Conservation (phyloP, 2,797 vertebrate species). For the Cyclopterus lumpus region DNA sequence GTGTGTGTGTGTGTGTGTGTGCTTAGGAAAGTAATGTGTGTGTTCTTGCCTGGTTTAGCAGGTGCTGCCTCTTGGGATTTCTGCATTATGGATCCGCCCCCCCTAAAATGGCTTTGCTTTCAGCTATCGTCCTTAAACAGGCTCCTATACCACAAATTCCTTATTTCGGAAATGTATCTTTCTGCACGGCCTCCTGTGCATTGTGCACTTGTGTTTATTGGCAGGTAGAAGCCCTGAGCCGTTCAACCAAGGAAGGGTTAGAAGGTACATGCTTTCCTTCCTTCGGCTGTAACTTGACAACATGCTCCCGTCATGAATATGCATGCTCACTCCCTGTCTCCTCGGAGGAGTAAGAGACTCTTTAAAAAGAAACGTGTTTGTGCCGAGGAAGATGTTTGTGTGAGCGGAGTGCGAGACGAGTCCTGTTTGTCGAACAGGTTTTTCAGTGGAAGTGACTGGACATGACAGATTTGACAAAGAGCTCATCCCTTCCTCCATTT, state of each 20-base stretch:
- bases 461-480: conserved; percentile 40
- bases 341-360: conserved; percentile 23
- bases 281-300: conserved; percentile 54
- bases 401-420: conserved; percentile 31
- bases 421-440: conserved; percentile 57
- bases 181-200: conserved; percentile 45
- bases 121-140: conserved; percentile 56
- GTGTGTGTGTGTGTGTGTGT: conserved; percentile 40
- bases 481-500: conserved; percentile 36
- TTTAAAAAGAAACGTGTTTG: conserved; percentile 60
- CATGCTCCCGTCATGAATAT: conserved; percentile 57
- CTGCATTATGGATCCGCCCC: conserved; percentile 53
- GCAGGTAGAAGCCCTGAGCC: not conserved
- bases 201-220: conserved; percentile 13
- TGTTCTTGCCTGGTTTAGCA: conserved; percentile 60
- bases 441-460: conserved; percentile 40
- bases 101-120: conserved; percentile 47
- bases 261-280: conserved; percentile 3
- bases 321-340: conserved; percentile 44
- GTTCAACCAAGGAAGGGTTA: conserved; percentile 16
- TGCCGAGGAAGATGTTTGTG: conserved; percentile 40
- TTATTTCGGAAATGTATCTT: conserved; percentile 40
- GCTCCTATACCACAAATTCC: conserved; percentile 23
- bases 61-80: conserved; percentile 73
- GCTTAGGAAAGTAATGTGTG: conserved; percentile 22